Conservation (phyloP, 2,797 vertebrate species). For the Acanthis flammea region DNA sequence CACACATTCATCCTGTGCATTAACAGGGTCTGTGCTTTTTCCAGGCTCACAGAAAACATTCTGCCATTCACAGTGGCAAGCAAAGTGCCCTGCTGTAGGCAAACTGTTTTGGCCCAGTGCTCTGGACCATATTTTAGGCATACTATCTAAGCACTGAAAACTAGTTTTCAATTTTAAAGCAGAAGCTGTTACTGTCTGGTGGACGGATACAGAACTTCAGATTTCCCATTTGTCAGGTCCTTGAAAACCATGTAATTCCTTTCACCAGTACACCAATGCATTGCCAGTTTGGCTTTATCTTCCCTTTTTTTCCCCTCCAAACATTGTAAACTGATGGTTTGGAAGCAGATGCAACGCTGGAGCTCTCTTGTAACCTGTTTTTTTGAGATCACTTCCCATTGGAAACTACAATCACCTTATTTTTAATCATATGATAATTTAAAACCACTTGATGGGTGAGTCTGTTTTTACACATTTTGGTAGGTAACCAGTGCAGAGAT, state of each 20-base stretch:
- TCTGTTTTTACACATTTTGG: background rate
- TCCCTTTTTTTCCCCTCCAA: background rate
- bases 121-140: background rate
- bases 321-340: background rate
- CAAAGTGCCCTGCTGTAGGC: background rate
- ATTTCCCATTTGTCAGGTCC: background rate
- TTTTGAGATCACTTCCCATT: background rate
- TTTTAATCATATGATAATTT: background rate
- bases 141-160: background rate
- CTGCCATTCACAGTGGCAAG: background rate
- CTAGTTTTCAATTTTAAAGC: background rate
- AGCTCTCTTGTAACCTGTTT: background rate
- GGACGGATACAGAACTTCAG: background rate
- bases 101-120: background rate
- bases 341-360: background rate
- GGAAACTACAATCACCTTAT: background rate
- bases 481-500: background rate
- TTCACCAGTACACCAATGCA: background rate
- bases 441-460: background rate
- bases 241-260: background rate
- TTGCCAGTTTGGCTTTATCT: background rate
- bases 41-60: background rate
- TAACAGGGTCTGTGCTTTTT: background rate
- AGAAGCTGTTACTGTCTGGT: background rate
- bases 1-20: background rate